phyloP scores from a whole-genome alignment of 1,140 invertebrate species.

The Aricia agestis region DNA sequence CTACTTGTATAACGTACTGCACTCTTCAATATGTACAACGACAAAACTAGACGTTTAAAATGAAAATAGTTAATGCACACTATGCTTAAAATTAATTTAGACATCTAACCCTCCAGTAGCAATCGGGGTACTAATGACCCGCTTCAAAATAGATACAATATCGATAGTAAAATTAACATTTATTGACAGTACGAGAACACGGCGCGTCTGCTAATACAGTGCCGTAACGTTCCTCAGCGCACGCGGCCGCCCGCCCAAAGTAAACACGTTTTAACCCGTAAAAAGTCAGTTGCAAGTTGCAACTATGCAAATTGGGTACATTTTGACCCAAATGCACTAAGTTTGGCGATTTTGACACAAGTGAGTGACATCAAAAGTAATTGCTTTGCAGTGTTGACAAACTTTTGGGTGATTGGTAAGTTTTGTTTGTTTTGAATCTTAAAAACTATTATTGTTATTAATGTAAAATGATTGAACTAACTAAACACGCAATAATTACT shows the following conservation, averaged over 20 bases:
- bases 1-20: too few relatives aligned
- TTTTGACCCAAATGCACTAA: neutral
- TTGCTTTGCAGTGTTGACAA: conserved; percentile 15
- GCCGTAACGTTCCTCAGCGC: conserved; percentile 55
- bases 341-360: too few relatives aligned
- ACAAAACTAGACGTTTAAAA: too few relatives aligned
- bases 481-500: too few relatives aligned
- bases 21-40: too few relatives aligned
- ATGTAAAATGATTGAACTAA: too few relatives aligned
- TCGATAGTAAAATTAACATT: conserved; percentile 27
- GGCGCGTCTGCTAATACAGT: conserved; percentile 48
- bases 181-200: conserved; percentile 30
- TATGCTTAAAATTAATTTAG: neutral
- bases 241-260: conserved; percentile 65
- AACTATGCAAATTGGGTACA: neutral
- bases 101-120: neutral
- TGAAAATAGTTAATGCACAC: too few relatives aligned
- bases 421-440: neutral
- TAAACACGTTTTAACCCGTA: conserved; percentile 17
- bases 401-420: conserved; percentile 28
- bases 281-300: conserved; percentile 16
- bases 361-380: too few relatives aligned
- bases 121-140: neutral
- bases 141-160: conserved; percentile 40
- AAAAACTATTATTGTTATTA: too few relatives aligned